phyloP scores from a whole-genome alignment of 2,113 vertebrate genomes.

The Brachirus orientalis region DNA sequence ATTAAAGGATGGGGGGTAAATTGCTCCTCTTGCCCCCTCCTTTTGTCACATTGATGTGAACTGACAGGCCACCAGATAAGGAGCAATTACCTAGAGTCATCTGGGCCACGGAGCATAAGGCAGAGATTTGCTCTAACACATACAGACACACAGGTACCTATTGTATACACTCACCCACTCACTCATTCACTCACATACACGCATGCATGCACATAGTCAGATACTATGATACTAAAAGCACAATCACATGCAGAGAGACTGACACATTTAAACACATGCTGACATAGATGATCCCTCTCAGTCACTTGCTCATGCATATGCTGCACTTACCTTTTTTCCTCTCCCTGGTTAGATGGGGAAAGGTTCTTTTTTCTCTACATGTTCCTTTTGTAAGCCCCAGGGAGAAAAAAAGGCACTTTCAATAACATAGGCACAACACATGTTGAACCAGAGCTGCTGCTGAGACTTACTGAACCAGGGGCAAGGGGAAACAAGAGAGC shows the following conservation, averaged over 20 bases:
- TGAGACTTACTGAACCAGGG: conserved; percentile 24
- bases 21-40: conserved; percentile 34
- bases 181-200: neutral
- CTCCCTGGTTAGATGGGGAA: conserved; percentile 46
- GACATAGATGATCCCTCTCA: conserved; percentile 31
- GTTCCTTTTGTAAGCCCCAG: conserved; percentile 52
- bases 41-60: conserved; percentile 64
- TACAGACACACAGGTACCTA: conserved; percentile 6
- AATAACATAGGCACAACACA: conserved; percentile 65
- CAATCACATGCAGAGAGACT: conserved; percentile 23
- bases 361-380: conserved; percentile 38
- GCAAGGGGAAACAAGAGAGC: conserved; percentile 46
- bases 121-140: neutral
- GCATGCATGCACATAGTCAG: conserved; percentile 5
- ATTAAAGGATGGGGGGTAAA: conserved; percentile 68
- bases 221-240: neutral
- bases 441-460: conserved; percentile 54
- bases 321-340: conserved; percentile 36
- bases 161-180: neutral
- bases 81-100: conserved; percentile 69
- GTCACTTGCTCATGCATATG: conserved; percentile 21
- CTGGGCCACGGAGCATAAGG: conserved; percentile 53
- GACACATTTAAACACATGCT: conserved; percentile 34
- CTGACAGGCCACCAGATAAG: conserved; percentile 73
- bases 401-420: conserved; percentile 68